A percentile compares a stretch with the other conserved stretches of the same genome.
Evolutionary conservation across 1,140 invertebrate genomes (phyloP).

Genomic region (Drosophila ohnishii): DNA sequence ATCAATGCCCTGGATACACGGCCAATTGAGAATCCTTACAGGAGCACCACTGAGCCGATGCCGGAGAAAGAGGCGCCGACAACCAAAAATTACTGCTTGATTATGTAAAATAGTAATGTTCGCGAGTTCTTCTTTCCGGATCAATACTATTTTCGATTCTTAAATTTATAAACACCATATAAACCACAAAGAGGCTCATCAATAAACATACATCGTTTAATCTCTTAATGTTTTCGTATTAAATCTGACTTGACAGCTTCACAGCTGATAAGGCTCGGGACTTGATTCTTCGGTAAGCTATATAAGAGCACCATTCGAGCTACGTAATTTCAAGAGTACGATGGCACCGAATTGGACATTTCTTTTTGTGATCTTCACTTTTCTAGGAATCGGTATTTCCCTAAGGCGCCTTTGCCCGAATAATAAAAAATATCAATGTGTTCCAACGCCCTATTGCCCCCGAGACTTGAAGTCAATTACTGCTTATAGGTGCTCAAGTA

Average conservation of each 20-base stretch:
- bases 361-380: background rate
- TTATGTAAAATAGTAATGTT: background rate
- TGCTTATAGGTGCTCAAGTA: background rate
- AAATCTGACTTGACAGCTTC: background rate
- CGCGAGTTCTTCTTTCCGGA: background rate
- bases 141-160: background rate
- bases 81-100: background rate
- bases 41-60: background rate
- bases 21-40: background rate
- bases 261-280: background rate
- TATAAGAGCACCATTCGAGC: background rate
- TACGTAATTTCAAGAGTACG: too few relatives aligned
- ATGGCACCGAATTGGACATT: constrained; percentile 1
- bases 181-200: background rate
- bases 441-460: background rate
- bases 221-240: background rate
- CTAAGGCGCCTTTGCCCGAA: background rate
- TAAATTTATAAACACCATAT: too few relatives aligned
- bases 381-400: background rate
- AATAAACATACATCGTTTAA: too few relatives aligned
- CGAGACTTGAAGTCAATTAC: background rate
- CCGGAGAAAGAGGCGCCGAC: background rate
- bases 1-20: background rate
- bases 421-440: constrained; percentile 12
- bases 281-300: background rate